Evolutionary conservation across 2,797 vertebrate genomes (phyloP).

Genomic region (Chanos chanos): DNA sequence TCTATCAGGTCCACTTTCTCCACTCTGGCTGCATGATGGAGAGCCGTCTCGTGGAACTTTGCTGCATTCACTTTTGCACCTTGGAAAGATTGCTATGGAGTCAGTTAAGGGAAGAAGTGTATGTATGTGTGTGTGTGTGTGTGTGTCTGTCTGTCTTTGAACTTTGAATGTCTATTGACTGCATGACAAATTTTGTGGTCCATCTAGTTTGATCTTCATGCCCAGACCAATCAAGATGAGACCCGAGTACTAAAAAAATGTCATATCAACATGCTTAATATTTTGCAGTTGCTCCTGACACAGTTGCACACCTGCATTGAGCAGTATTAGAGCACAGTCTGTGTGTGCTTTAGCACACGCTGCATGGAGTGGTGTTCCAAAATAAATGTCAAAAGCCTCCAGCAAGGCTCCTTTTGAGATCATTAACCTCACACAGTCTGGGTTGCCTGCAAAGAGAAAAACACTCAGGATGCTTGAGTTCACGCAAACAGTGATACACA

Average conservation of each 20-base stretch:
- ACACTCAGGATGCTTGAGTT: background rate
- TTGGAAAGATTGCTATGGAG: slow-evolving; percentile 37
- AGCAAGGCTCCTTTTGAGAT: slow-evolving; percentile 80
- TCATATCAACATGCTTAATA: background rate
- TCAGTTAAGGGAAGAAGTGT: background rate
- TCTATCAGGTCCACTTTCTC: slow-evolving; percentile 74
- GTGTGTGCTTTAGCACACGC: slow-evolving; percentile 81
- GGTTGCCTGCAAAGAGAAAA: slow-evolving; percentile 68
- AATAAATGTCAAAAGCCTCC: slow-evolving; percentile 86
- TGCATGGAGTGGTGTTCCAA: slow-evolving; percentile 85
- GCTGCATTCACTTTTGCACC: slow-evolving; percentile 86
- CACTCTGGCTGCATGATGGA: slow-evolving; percentile 84
- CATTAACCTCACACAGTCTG: slow-evolving; percentile 79
- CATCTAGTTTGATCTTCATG: too few relatives aligned
- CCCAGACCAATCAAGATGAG: background rate
- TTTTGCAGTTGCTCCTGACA: too few relatives aligned
- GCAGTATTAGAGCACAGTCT: slow-evolving; percentile 79
- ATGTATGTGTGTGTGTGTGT: too few relatives aligned
- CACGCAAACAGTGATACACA: background rate
- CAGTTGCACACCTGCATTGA: slow-evolving; percentile 79
- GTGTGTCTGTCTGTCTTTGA: too few relatives aligned
- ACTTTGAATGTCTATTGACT: too few relatives aligned
- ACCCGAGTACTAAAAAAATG: background rate
- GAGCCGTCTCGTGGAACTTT: slow-evolving; percentile 84
- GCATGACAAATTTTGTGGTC: too few relatives aligned